Evolutionary conservation across 1,140 invertebrate genomes (phyloP), one percentile per base, ranked within the genome.

Genomic region (Aphis craccivora): DNA sequence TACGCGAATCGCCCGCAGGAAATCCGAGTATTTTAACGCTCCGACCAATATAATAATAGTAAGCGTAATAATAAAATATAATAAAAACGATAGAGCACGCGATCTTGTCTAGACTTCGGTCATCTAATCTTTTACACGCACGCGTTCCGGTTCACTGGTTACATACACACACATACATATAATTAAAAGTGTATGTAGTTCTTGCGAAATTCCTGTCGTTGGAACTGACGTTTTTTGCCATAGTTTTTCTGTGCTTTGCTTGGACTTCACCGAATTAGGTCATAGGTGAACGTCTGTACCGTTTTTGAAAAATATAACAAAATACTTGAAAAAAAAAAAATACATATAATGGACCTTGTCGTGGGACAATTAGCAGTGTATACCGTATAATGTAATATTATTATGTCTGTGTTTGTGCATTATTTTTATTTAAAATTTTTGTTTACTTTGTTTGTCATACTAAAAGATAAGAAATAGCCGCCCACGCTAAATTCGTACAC

Each of bases 21-120:
- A 55, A 89, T 89, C n/a, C 22, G 88, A 89, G 48, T 37, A 53
- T 89, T 76, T 55, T 55, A 89, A 89, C 35, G 35, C 11, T 89
- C 35, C 48, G 43, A 22, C 51, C 88, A 89, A 89, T 40, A 40
- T 40, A 40, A 40, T 89, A 55, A 89, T 89, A 89, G 51, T 48
- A 51, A 20, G 35, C 18, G 51, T 88, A 48, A 51, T 51, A 43
- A 88, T 88, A 88, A 35, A 51, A 88, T 89, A 89, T 53, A 37
- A 55, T 55, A 89, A 89, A 89, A 55, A 89, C 51, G 88, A 89
- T 89, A 89, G 48, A 89, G 88, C 88, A 89, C 88, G 88, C 88
- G 88, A 89, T 89, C n/a, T 89, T 89, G 88, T 55, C 51, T 89
- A 55, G 51, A 89, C 51, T 14, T 37, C 48, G 48, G 88, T 55